Conservation (phyloP, 2,888 invertebrate genomes). For the Pterostichus niger region DNA sequence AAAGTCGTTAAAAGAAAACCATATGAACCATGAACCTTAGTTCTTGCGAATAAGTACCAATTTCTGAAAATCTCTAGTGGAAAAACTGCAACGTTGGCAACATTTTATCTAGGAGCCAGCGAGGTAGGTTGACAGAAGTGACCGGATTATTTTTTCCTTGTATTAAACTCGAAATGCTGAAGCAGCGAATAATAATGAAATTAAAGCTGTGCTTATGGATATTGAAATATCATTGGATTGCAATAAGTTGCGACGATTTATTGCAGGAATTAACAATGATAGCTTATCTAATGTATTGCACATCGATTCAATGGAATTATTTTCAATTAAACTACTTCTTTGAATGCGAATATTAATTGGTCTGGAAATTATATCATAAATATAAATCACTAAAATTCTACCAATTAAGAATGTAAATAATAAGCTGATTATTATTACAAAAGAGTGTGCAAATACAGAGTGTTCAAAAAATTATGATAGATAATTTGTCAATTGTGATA, state of each 20-base stretch:
- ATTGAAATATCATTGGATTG: neutral
- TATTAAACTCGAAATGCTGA: conserved; percentile 12
- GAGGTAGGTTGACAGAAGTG: neutral
- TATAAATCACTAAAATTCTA: too few species aligned
- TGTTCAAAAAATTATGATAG: too few species aligned
- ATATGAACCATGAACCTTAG: neutral
- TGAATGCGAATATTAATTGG: too few species aligned
- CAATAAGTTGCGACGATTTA: neutral
- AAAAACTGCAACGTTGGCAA: conserved; percentile 35
- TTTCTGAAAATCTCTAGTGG: conserved; percentile 8
- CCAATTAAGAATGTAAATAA: too few species aligned
- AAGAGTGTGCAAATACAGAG: too few species aligned
- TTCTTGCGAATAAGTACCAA: neutral
- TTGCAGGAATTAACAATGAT: neutral
- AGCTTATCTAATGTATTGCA: neutral
- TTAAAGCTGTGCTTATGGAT: conserved; percentile 4
- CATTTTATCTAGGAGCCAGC: conserved; percentile 31
- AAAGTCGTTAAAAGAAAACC: conserved; percentile 1
- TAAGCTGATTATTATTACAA: too few species aligned
- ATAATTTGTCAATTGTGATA: too few species aligned
- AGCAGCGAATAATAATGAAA: conserved; percentile 22
- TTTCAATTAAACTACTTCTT: neutral
- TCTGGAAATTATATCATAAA: too few species aligned
- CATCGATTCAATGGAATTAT: neutral
- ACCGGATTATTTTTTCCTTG: conserved; percentile 12